These are phyloP conservation scores for Protosalanx chinensis DNA, from an alignment of 2,797 vertebrate species.

Conservation along the genomic window DNA sequence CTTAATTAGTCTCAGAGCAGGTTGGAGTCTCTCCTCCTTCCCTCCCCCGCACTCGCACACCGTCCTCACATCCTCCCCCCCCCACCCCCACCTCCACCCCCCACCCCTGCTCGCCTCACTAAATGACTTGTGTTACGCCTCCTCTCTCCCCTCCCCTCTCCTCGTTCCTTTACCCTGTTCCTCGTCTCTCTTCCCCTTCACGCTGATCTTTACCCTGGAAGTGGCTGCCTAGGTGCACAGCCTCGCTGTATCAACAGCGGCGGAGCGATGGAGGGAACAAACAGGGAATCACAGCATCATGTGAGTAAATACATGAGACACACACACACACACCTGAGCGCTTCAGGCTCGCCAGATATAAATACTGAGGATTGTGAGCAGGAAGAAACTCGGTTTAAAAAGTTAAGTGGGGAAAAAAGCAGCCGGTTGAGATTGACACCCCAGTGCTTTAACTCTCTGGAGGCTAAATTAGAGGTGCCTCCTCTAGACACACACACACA, in stretches of 20 bases:
- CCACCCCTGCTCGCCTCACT: not conserved
- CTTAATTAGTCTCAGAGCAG: slow-evolving; percentile 80
- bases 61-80: not conserved
- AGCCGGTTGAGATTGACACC: slow-evolving; percentile 67
- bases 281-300: slow-evolving; percentile 61
- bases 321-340: slow-evolving; percentile 45
- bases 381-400: slow-evolving; percentile 72
- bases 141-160: slow-evolving; percentile 37
- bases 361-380: slow-evolving; percentile 72
- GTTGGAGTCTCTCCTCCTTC: slow-evolving; percentile 59
- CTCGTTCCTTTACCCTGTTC: slow-evolving; percentile 47
- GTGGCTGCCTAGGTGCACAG: not conserved
- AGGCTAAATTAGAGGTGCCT: slow-evolving; percentile 75
- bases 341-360: slow-evolving; percentile 72
- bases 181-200: slow-evolving; percentile 38
- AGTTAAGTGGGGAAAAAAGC: slow-evolving; percentile 75
- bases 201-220: not conserved
- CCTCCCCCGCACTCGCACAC: slow-evolving; percentile 32
- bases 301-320: slow-evolving; percentile 63
- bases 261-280: slow-evolving; percentile 44
- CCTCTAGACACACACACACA: slow-evolving; percentile 43
- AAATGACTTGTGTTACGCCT: slow-evolving; percentile 2
- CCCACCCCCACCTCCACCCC: not conserved
- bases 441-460: slow-evolving; percentile 71
- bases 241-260: slow-evolving; percentile 70